Evolutionary conservation across 2,888 invertebrate species (phyloP), one percentile per base, ranked within the genome.

Genomic region (Eudasyphora cyanicolor): DNA sequence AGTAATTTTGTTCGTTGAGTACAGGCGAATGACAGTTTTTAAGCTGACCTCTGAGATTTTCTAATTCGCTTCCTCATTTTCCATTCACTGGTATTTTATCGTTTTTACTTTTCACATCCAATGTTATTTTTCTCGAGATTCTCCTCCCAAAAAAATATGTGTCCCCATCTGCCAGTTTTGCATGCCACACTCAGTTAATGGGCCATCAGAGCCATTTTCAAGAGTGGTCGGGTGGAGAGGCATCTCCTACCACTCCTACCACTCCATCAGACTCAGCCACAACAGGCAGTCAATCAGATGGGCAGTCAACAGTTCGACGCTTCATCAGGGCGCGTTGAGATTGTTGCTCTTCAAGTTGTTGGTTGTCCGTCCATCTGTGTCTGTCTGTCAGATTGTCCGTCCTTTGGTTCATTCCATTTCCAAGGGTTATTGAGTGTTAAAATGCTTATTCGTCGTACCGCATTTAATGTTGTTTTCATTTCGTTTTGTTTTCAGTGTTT

Each of bases 141-240:
- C 6, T 57, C 57, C 27, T 27, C 27, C 57, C 57, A 57, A 24
- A n/a, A n/a, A n/a, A n/a, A n/a, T n/a, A 57, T 14, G 2, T 60
- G 24, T 24, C 24, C 42, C 64, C 42, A 42, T 19, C 19, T 54
- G 32, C n/a, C n/a, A 64, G 38, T 17, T 64, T 67, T 19, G 70
- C 32, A 70, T 60, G 70, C 70, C 42, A 70, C 60, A 70, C 42
- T 45, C 19, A 62, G 29, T 77, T 70, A 77, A 77, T 70, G 60
- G 42, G n/a, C 70, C 35, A 21, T 49, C 70, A 45, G 70, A 62
- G 45, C 14, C 35, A 62, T 35, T 42, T 76, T 70, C 21, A 35
- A 57, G 42, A 45, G 57, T 60, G 27, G n/a, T 12, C 42, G 14
- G 32, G 32, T 21, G n/a, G n/a, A n/a, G n/a, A 45, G 45, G 17